phyloP scores from a whole-genome alignment of 2,113 vertebrate genomes.

The Sigmodon hispidus region DNA sequence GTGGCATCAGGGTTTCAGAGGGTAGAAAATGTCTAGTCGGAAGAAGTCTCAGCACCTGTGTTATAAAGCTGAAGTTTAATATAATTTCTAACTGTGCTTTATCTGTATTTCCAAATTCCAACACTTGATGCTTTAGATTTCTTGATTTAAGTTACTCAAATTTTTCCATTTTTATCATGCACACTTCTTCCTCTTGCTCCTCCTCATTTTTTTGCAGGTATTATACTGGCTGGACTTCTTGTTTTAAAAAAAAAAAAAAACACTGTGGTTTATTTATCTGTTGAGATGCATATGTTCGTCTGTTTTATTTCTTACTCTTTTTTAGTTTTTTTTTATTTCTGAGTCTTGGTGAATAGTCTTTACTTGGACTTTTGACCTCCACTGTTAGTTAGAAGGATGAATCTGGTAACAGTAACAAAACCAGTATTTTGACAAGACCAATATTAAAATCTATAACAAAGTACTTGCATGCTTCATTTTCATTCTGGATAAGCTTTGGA shows the following conservation, averaged over 20 bases:
- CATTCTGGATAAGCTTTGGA: no score
- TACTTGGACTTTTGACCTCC: not conserved
- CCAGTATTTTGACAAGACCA: no score
- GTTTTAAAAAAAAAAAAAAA: no score
- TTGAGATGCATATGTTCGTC: not conserved
- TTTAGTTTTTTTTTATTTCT: not conserved
- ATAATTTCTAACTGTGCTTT: not conserved
- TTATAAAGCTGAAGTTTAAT: not conserved
- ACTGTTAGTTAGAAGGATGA: not conserved
- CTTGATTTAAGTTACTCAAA: constrained; percentile 23
- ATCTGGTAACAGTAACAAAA: no score
- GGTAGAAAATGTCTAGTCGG: not conserved
- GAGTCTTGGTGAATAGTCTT: not conserved
- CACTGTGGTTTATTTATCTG: not conserved
- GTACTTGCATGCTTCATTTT: no score
- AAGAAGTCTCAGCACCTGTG: not conserved
- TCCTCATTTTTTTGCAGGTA: not conserved
- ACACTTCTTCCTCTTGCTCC: not conserved
- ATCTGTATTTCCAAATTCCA: not conserved
- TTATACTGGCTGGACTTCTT: not conserved
- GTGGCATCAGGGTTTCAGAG: not conserved
- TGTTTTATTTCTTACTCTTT: not conserved
- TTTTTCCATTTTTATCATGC: not conserved
- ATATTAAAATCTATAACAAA: no score
- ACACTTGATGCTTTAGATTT: constrained; percentile 32